Conservation (phyloP, 2,888 invertebrate genomes). For the Mamestra brassicae region DNA sequence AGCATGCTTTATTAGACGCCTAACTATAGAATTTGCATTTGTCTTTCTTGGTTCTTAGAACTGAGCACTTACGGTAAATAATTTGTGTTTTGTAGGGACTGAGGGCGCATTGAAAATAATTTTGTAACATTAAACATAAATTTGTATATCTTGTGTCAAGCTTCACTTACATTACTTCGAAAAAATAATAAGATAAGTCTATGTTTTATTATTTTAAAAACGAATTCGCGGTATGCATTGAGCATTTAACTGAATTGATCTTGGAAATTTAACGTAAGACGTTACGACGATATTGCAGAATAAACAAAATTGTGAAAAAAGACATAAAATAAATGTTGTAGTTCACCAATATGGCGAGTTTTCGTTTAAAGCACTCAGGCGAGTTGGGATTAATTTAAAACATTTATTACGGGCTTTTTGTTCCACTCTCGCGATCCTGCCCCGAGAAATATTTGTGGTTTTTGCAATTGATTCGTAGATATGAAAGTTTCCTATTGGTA, state of each 20-base stretch:
- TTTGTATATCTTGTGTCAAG: constrained; percentile 24
- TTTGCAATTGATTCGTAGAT: constrained; percentile 48
- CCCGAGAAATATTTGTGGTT: constrained; percentile 61
- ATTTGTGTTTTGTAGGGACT: neutral
- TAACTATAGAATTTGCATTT: neutral
- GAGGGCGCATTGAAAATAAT: neutral
- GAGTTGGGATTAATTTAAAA: constrained; percentile 70
- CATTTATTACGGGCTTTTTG: constrained; percentile 70
- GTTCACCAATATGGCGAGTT: constrained; percentile 22
- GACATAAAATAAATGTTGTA: constrained; percentile 9
- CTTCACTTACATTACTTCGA: constrained; percentile 9
- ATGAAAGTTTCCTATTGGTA: constrained; percentile 24
- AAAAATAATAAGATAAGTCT: constrained; percentile 13
- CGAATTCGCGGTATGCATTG: constrained; percentile 11
- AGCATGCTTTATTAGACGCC: neutral
- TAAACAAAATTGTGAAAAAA: constrained; percentile 20
- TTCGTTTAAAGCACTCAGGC: constrained; percentile 28
- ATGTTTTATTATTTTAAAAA: constrained; percentile 33
- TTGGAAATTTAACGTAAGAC: constrained; percentile 35
- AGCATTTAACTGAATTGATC: constrained; percentile 54
- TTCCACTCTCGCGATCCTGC: constrained; percentile 50
- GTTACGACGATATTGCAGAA: constrained; percentile 25
- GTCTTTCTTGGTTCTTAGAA: neutral
- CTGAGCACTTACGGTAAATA: neutral
- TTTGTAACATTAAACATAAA: constrained; percentile 6